Evolutionary conservation across 2,888 invertebrate species (phyloP).

Genomic region (Sipunculus nudus): DNA sequence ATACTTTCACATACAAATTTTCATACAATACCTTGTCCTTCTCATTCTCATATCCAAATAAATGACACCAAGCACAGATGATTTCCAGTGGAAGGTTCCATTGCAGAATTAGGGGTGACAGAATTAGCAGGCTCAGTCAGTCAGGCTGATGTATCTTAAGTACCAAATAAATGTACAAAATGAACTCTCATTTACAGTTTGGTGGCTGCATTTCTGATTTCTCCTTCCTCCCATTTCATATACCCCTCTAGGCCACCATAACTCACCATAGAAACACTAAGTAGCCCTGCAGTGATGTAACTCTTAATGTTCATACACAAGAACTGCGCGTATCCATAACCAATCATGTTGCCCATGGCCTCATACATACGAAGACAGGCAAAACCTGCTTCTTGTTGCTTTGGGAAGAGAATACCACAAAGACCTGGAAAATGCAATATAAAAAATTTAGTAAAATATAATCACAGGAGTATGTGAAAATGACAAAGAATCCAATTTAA

Average conservation of each 20-base stretch:
- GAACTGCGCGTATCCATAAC: constrained; percentile 50
- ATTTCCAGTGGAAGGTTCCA: no score
- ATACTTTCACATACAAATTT: no score
- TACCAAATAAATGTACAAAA: no score
- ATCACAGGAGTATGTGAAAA: not conserved
- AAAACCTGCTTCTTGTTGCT: constrained; percentile 56
- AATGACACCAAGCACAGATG: no score
- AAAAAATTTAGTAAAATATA: not conserved
- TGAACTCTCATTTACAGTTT: no score
- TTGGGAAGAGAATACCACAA: constrained; percentile 53
- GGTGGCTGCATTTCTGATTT: no score
- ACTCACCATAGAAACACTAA: constrained; percentile 39
- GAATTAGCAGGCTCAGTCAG: no score
- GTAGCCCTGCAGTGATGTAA: constrained; percentile 37
- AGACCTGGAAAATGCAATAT: constrained; percentile 45
- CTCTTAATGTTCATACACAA: constrained; percentile 53
- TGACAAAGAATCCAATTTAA: no score
- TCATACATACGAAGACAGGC: constrained; percentile 54
- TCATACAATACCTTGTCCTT: no score
- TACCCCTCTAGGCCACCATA: constrained; percentile 44
- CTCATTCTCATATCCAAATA: no score
- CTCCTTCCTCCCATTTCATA: not conserved
- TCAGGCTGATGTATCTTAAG: no score
- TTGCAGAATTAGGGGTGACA: no score
- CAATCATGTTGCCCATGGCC: constrained; percentile 52